Evolutionary conservation across 2,113 vertebrate species (phyloP).

Genomic region (Notothenia coriiceps): DNA sequence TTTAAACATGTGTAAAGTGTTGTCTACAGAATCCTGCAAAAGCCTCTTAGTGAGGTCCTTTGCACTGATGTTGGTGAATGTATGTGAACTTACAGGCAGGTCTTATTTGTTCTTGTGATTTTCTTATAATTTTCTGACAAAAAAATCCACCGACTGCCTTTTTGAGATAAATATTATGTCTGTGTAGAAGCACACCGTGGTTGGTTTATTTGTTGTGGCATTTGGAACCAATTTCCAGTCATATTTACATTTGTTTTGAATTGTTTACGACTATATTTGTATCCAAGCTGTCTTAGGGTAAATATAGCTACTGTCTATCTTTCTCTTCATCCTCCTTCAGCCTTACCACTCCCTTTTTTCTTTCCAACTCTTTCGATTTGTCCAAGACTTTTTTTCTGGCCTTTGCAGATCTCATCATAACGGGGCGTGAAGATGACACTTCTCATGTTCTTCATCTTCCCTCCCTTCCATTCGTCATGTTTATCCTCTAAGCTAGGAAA

Average conservation of each 20-base stretch:
- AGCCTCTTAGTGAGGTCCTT: not conserved
- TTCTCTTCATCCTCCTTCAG: not conserved
- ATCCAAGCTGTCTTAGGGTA: conserved; percentile 1
- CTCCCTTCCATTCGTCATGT: not conserved
- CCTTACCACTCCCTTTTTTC: not conserved
- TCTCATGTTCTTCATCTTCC: not conserved
- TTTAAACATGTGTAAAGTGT: not conserved
- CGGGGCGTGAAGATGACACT: not conserved
- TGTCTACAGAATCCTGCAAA: not conserved
- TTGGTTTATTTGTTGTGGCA: conserved; percentile 2
- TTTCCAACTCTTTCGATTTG: not conserved
- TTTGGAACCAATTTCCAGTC: not conserved
- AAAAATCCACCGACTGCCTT: not conserved
- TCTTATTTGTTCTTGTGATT: not conserved
- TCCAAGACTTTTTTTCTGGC: not conserved
- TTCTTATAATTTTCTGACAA: not conserved
- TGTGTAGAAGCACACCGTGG: not conserved
- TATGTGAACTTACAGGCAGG: not conserved
- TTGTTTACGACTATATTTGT: not conserved
- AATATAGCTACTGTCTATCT: not conserved
- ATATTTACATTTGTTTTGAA: not conserved
- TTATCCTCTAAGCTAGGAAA: not conserved
- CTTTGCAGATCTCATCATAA: not conserved
- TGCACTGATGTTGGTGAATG: not conserved
- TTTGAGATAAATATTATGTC: not conserved